Conservation (phyloP, 37 sponge, comb jelly and placozoan species). For the Eunapius fragilis region DNA sequence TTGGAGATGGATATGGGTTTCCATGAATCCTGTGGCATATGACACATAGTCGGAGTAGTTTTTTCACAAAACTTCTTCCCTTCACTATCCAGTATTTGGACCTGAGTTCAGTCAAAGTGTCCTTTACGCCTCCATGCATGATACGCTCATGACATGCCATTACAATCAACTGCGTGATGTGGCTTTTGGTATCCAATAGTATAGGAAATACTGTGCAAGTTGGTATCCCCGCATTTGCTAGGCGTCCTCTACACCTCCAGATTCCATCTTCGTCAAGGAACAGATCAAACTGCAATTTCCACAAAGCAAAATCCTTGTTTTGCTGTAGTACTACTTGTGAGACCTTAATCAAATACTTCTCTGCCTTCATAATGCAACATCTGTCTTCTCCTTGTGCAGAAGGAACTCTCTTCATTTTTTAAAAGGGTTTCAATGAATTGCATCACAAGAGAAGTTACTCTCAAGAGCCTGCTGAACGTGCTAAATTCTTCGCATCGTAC, state of each 20-base stretch:
- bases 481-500: slow-evolving; percentile 16
- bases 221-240: slow-evolving; percentile 15
- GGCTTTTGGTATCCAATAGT: slow-evolving; percentile 20
- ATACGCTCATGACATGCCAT: slow-evolving; percentile 4
- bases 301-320: slow-evolving; percentile 5
- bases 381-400: not conserved
- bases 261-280: slow-evolving; percentile 22
- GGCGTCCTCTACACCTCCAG: slow-evolving; percentile 26
- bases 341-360: slow-evolving; percentile 12
- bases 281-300: slow-evolving; percentile 17
- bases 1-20: not conserved
- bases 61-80: slow-evolving; percentile 10
- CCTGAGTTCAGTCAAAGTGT: too few species aligned
- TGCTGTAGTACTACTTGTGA: slow-evolving; percentile 2
- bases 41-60: slow-evolving; percentile 8
- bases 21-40: slow-evolving; percentile 7
- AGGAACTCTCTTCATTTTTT: not conserved
- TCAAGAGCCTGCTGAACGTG: slow-evolving; percentile 6
- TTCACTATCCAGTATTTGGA: not conserved
- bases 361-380: not conserved
- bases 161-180: slow-evolving; percentile 32
- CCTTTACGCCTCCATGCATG: slow-evolving; percentile 16
- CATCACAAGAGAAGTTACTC: slow-evolving; percentile 28
- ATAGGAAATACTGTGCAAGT: slow-evolving; percentile 15
- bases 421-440: not conserved